A percentile compares a stretch with the other conserved stretches of the same genome.
These are phyloP conservation scores for Betta splendens DNA, from an alignment of 2,797 vertebrate genomes.

Conservation along the genomic window DNA sequence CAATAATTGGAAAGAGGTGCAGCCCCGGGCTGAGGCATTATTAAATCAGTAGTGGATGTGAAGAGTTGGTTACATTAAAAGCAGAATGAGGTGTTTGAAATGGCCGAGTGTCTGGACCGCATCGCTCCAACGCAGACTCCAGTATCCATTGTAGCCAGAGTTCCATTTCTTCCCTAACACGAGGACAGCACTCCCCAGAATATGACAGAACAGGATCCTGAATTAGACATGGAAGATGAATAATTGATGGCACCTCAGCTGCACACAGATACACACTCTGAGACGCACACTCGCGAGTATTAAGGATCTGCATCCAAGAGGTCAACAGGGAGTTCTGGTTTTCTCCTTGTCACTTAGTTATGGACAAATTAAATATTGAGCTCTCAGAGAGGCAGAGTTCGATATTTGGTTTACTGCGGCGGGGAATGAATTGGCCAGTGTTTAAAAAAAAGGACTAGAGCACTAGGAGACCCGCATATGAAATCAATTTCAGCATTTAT, in stretches of 20 bases:
- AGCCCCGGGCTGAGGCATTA: slow-evolving; percentile 46
- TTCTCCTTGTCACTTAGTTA: slow-evolving; percentile 45
- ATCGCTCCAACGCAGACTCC: slow-evolving; percentile 36
- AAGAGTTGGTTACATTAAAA: slow-evolving; percentile 54
- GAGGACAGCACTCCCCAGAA: slow-evolving; percentile 38
- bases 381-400: slow-evolving; percentile 24
- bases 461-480: background rate
- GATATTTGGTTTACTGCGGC: slow-evolving; percentile 18
- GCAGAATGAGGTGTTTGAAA: slow-evolving; percentile 32
- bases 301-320: slow-evolving; percentile 44
- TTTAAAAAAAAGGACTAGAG: slow-evolving; percentile 29
- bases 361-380: slow-evolving; percentile 60
- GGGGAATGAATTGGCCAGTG: slow-evolving; percentile 11
- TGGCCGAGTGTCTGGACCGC: slow-evolving; percentile 46
- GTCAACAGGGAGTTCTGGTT: slow-evolving; percentile 42
- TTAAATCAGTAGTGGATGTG: slow-evolving; percentile 31
- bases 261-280: slow-evolving; percentile 35
- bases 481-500: slow-evolving; percentile 26
- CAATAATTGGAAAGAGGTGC: slow-evolving; percentile 57
- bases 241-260: slow-evolving; percentile 59
- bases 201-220: slow-evolving; percentile 58
- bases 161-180: slow-evolving; percentile 46
- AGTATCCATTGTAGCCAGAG: slow-evolving; percentile 32
- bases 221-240: slow-evolving; percentile 72
- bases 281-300: slow-evolving; percentile 18